These are phyloP conservation scores for Coelopa frigida DNA, from an alignment of 1,140 invertebrate genomes.

Conservation along the genomic window DNA sequence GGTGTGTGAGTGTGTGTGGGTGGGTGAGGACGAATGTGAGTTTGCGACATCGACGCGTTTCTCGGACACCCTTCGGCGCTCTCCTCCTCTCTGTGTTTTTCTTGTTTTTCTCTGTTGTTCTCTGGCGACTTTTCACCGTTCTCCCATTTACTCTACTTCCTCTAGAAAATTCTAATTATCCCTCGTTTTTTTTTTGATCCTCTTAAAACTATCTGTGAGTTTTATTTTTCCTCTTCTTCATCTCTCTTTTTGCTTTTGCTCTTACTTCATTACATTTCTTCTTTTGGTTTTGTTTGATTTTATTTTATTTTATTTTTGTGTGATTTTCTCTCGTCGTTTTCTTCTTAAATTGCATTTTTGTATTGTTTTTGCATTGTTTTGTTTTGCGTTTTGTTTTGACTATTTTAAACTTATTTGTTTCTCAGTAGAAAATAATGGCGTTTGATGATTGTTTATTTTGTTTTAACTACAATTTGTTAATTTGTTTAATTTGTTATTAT, in stretches of 20 bases:
- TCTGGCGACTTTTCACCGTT: not conserved
- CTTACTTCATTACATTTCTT: not conserved
- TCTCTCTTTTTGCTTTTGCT: not conserved
- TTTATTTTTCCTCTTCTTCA: not conserved
- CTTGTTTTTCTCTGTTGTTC: not conserved
- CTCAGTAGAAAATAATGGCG: slow-evolving; percentile 1
- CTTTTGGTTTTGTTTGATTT: not conserved
- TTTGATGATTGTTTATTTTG: slow-evolving; percentile 9
- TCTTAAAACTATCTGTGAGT: not conserved
- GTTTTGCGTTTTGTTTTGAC: not conserved
- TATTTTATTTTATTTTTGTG: slow-evolving; percentile 1
- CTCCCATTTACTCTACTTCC: not conserved
- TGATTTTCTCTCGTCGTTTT: not conserved
- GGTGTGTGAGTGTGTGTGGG: too few relatives aligned
- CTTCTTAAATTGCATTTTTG: not conserved
- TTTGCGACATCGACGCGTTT: too few relatives aligned
- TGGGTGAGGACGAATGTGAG: too few relatives aligned
- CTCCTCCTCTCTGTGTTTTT: not conserved
- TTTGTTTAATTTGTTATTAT: slow-evolving; percentile 4
- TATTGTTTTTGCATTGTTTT: not conserved
- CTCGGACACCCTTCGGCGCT: too few relatives aligned
- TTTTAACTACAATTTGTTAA: not conserved
- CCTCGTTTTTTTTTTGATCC: not conserved
- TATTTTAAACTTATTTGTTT: slow-evolving; percentile 5
- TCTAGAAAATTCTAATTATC: not conserved